A percentile compares a stretch with the other conserved stretches of the same genome.
Evolutionary conservation across 2,888 invertebrate species (phyloP).

Genomic region (Caenorhabditis afra): DNA sequence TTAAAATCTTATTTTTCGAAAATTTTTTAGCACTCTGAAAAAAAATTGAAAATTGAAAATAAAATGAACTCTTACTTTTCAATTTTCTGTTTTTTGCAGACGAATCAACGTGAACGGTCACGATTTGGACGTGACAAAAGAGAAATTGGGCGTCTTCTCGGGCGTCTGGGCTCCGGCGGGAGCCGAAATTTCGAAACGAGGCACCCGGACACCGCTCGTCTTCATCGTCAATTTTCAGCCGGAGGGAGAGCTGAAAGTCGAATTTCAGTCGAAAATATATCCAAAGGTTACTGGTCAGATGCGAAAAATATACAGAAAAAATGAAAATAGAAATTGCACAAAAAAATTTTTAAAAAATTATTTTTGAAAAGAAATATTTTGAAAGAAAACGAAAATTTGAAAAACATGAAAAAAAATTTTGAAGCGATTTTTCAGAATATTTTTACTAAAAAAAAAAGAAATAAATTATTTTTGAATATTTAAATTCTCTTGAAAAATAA

Average conservation of each 20-base stretch:
- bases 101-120: conserved; percentile 58
- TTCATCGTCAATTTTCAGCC: conserved; percentile 39
- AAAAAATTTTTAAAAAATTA: neutral
- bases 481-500: too few relatives aligned
- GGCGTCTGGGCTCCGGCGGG: conserved; percentile 47
- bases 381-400: too few relatives aligned
- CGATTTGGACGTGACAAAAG: conserved; percentile 41
- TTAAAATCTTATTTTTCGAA: too few relatives aligned
- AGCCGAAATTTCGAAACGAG: conserved; percentile 45
- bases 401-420: too few relatives aligned
- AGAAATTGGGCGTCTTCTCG: conserved; percentile 53
- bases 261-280: conserved; percentile 56
- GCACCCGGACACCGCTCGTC: conserved; percentile 37
- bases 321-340: too few relatives aligned
- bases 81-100: conserved; percentile 17
- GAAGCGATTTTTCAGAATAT: too few relatives aligned
- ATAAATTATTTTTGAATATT: too few relatives aligned
- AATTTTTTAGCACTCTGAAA: too few relatives aligned
- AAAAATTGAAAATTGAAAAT: too few relatives aligned
- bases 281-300: too few relatives aligned
- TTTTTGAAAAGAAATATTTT: neutral
- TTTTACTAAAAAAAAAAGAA: too few relatives aligned
- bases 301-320: neutral
- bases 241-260: conserved; percentile 46
- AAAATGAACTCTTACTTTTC: neutral